Conservation (phyloP, 2,888 invertebrate genomes). For the Orchestes rusci region DNA sequence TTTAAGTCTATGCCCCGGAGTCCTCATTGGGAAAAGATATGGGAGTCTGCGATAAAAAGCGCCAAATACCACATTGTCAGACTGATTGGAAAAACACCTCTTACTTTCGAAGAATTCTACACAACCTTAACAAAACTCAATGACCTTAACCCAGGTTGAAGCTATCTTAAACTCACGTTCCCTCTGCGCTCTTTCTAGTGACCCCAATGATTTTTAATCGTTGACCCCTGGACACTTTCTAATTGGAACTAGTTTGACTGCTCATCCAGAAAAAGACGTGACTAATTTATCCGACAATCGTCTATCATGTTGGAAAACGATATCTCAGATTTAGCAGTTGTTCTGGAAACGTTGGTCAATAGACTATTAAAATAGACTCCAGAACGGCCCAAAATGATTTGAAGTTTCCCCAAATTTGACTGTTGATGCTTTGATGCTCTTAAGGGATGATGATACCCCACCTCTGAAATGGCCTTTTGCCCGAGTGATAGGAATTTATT, state of each 20-base stretch:
- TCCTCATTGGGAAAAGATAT: slow-evolving; percentile 1
- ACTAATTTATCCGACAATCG: background rate
- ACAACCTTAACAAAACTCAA: background rate
- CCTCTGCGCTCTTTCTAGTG: no score
- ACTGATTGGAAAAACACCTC: background rate
- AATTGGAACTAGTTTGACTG: background rate
- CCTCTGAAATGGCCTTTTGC: slow-evolving; percentile 5
- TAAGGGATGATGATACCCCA: background rate
- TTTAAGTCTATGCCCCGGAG: no score
- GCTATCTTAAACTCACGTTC: no score
- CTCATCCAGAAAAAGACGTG: background rate
- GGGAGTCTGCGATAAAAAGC: slow-evolving; percentile 3
- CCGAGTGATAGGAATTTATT: no score
- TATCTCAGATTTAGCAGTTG: background rate
- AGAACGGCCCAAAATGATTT: background rate
- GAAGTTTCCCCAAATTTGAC: background rate
- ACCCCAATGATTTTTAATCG: no score
- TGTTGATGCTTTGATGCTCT: background rate
- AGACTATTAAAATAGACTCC: background rate
- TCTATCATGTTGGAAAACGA: background rate
- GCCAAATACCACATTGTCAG: background rate
- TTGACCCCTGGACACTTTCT: background rate
- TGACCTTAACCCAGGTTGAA: no score
- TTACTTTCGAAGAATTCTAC: slow-evolving; percentile 3
- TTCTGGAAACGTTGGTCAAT: background rate